These are phyloP conservation scores for Morone saxatilis DNA, from an alignment of 2,113 vertebrate genomes.

Conservation along the genomic window DNA sequence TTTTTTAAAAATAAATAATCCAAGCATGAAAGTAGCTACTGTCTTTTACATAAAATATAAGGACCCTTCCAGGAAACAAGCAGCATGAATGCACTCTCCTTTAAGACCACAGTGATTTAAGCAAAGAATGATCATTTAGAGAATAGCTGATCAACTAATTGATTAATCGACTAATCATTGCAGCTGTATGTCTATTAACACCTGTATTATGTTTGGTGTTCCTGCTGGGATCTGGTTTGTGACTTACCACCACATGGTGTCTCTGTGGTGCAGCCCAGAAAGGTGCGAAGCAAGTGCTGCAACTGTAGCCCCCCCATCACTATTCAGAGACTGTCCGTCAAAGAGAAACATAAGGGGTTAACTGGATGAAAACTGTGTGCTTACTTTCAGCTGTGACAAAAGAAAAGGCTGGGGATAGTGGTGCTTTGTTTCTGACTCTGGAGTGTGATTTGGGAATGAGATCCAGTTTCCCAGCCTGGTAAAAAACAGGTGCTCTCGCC, in stretches of 20 bases:
- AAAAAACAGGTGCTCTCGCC: constrained; percentile 73
- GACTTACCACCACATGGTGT: constrained; percentile 66
- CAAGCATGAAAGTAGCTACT: no score
- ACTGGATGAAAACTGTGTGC: constrained; percentile 24
- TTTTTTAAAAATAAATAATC: no score
- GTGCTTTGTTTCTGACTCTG: constrained; percentile 48
- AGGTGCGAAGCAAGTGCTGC: neutral
- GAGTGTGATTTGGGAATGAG: constrained; percentile 48
- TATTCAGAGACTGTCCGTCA: constrained; percentile 12
- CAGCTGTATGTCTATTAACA: neutral
- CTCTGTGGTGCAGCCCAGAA: constrained; percentile 61
- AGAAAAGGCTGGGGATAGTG: neutral
- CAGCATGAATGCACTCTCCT: neutral
- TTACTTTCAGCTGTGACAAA: constrained; percentile 48
- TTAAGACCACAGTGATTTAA: neutral
- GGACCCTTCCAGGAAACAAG: neutral
- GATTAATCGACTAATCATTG: no score
- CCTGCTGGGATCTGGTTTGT: constrained; percentile 1
- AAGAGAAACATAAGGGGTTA: constrained; percentile 15
- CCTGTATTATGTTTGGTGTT: neutral
- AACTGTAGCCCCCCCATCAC: neutral
- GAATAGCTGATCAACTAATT: no score
- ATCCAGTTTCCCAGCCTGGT: constrained; percentile 69
- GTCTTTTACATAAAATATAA: neutral
- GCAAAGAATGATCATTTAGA: neutral